Evolutionary conservation across 2,797 vertebrate species (phyloP), one percentile per base, ranked within the genome.

Genomic region (Helicolenus hilgendorfi): DNA sequence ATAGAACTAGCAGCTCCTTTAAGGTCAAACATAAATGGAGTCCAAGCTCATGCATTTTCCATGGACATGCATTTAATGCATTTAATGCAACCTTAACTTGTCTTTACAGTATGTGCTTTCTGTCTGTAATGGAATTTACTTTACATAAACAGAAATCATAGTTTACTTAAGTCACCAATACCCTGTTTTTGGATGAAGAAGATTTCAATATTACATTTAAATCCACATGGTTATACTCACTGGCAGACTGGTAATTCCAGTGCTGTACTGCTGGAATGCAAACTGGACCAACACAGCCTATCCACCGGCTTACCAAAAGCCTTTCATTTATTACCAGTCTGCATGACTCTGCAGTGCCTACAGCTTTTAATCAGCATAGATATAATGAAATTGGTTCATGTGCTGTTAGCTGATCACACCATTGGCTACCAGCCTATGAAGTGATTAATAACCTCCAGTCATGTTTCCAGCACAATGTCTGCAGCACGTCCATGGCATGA

Each of bases 131-230:
- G 6, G 7, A 24, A 49, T 55, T n/a, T 29, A 45, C 2, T 31
- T 82, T 86, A 36, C 15, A 65, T 55, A 53, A 87, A 72, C 33
- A 85, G 15, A 64, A 82, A 63, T 35, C 22, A 27, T 15, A 14
- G 4, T 56, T 72, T 41, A 62, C 45, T 38, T 38, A 41, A 58
- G 15, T 83, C 11, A 2, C 31, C 55, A 82, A 36, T 60, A 15
- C 15, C 8, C 26, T 31, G 33, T 67, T 58, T 83, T 77, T 41
- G 45, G 22, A 84, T 75, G 65, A 18, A 68, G 27, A 71, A 82
- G 58, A 82, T 49, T 74, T 85, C 36, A 67, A 76, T 90, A 84
- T 89, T 75, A 60, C 53, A 91, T 87, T 86, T 83, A 87, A 91
- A 93, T 85, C 79, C 72, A 89, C 72, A 65, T 29, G 26, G 49